Evolutionary conservation across 2,888 invertebrate genomes (phyloP), one percentile per base, ranked within the genome.

Genomic region (Eupithecia subfuscata): DNA sequence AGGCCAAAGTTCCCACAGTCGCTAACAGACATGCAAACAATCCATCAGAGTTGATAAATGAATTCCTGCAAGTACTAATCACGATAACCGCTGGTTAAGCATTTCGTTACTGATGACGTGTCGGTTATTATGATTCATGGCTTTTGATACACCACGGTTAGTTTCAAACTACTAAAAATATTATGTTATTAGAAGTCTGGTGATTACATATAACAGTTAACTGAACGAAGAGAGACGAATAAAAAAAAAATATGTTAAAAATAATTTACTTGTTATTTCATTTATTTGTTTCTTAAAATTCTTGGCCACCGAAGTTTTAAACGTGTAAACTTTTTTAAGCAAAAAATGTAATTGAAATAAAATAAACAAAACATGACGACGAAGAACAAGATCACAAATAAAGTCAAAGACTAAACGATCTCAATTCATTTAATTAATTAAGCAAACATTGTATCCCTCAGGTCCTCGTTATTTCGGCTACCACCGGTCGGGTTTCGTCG

Each of bases 401-500:
- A 64, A 63, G 18, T 67, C n/a, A 67, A 70, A 69, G 73, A 73
- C 70, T 75, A 77, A 73, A 65, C 70, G 70, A 69, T 75, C 70
- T 77, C 75, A 77, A 77, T 77, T 77, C 52, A 75, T 75, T 75
- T 75, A 77, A 77, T 77, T 73, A 77, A 77, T 77, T 75, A 75
- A 75, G 73, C 74, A 73, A 75, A 77, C 70, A 75, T 73, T 56
- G 69, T 56, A 25, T n/a, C 71, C 70, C 67, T 70, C 69, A 56
- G 9, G 34, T 25, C 65, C 69, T 75, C 70, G 74, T 77, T 77
- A 74, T 75, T 71, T 65, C 68, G 68, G 67, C 74, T 77, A 77
- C 75, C 77, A 75, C 77, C 71, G 70, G 89, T 86, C 82, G 91
- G 89, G 84, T 91, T 91, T 91, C 89, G 81, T 86, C 86, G 86